Conservation (phyloP, 2,888 invertebrate genomes). For the Zelleria hepariella region DNA sequence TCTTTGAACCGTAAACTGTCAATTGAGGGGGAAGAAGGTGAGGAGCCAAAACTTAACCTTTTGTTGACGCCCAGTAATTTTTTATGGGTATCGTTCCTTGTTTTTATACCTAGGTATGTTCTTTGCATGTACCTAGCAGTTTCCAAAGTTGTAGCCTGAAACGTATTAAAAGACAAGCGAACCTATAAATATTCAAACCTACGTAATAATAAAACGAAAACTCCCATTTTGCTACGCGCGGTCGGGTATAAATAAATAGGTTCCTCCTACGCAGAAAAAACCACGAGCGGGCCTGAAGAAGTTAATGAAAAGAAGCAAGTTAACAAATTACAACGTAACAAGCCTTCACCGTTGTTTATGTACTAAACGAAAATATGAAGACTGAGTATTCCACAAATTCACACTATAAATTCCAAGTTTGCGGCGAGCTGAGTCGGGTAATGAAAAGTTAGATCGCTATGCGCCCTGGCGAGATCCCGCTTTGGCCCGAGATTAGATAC, state of each 20-base stretch:
- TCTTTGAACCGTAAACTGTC: neutral
- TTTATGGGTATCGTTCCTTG: too few relatives aligned
- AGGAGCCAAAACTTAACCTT: too few relatives aligned
- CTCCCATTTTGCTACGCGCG: too few relatives aligned
- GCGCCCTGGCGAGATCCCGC: neutral
- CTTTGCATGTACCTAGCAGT: too few relatives aligned
- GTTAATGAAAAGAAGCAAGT: neutral
- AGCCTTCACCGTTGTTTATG: conserved; percentile 5
- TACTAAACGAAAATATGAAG: conserved; percentile 24
- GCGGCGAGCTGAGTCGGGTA: conserved; percentile 23
- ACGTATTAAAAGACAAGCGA: too few relatives aligned
- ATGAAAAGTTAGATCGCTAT: conserved; percentile 33
- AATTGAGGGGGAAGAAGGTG: too few relatives aligned
- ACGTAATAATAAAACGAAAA: too few relatives aligned
- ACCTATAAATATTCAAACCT: too few relatives aligned
- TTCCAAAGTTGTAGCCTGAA: too few relatives aligned
- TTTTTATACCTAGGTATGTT: too few relatives aligned
- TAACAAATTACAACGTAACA: neutral
- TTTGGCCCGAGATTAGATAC: conserved; percentile 3
- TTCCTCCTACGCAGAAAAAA: neutral
- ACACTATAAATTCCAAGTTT: conserved; percentile 33
- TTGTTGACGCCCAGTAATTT: too few relatives aligned
- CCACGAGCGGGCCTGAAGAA: neutral
- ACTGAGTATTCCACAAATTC: conserved; percentile 27
- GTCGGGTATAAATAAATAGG: too few relatives aligned